These are phyloP conservation scores for Ephialtes manifestator DNA, from an alignment of 2,888 invertebrate species.

Conservation along the genomic window DNA sequence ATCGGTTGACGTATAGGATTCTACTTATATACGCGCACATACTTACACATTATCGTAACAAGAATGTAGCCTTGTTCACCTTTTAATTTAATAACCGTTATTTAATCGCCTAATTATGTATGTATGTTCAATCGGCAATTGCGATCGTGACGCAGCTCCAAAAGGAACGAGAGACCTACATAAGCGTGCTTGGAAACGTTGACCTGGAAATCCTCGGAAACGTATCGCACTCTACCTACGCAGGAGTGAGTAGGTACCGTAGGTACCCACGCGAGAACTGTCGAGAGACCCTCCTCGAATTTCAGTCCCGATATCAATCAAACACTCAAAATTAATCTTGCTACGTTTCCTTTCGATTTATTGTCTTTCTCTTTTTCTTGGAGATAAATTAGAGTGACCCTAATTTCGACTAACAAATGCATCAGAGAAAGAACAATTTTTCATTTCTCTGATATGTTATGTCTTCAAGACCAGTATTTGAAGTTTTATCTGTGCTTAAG, in stretches of 20 bases:
- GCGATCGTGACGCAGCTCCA: slow-evolving; percentile 50
- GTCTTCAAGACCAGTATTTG: no score
- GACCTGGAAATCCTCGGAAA: slow-evolving; percentile 70
- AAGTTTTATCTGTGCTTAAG: background rate
- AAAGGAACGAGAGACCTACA: slow-evolving; percentile 64
- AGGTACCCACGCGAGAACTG: background rate
- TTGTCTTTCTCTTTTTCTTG: background rate
- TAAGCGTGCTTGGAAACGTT: slow-evolving; percentile 69
- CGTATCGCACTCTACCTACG: slow-evolving; percentile 52
- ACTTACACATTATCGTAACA: background rate
- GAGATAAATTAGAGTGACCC: background rate
- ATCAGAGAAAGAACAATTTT: background rate
- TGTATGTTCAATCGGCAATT: slow-evolving; percentile 53
- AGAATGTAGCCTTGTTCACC: slow-evolving; percentile 22
- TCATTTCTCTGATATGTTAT: background rate
- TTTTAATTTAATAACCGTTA: slow-evolving; percentile 54
- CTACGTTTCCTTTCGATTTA: background rate
- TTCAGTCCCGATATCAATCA: background rate
- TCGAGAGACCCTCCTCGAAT: background rate
- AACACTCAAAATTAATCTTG: background rate
- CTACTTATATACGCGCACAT: background rate
- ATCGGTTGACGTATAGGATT: background rate
- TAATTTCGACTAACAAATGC: background rate
- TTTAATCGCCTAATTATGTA: slow-evolving; percentile 56
- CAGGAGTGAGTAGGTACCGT: slow-evolving; percentile 7